Percentiles rank a stretch among this genome's conserved stretches.
These are phyloP conservation scores for Entelurus aequoreus DNA, from an alignment of 2,113 vertebrate species.

Conservation along the genomic window DNA sequence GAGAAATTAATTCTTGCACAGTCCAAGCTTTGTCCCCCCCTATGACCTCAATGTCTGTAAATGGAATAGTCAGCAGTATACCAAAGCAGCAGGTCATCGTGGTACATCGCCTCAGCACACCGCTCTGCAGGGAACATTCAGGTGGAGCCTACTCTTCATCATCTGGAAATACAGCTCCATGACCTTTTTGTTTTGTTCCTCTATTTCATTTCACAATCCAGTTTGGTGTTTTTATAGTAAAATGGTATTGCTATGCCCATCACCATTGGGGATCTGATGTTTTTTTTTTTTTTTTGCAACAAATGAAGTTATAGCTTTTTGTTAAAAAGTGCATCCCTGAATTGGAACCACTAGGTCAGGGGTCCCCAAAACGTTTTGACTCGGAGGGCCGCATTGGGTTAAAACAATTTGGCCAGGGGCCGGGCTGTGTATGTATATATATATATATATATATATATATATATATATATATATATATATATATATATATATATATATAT, in stretches of 20 bases:
- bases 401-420: too few relatives aligned
- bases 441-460: too few relatives aligned
- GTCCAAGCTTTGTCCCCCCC: slow-evolving; percentile 51
- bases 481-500: too few relatives aligned
- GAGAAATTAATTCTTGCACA: slow-evolving; percentile 62
- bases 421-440: too few relatives aligned
- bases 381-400: too few relatives aligned
- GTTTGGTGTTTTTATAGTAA: slow-evolving; percentile 45
- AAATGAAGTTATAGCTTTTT: too few relatives aligned
- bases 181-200: slow-evolving; percentile 29
- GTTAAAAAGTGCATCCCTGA: too few relatives aligned
- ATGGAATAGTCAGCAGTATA: slow-evolving; percentile 64
- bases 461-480: too few relatives aligned
- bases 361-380: too few relatives aligned
- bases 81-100: slow-evolving; percentile 45
- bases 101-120: slow-evolving; percentile 26
- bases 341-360: too few relatives aligned
- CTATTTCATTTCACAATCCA: slow-evolving; percentile 25
- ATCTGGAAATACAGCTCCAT: slow-evolving; percentile 31
- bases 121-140: slow-evolving; percentile 43
- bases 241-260: slow-evolving; percentile 43
- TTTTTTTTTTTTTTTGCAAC: neutral
- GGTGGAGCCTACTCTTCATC: slow-evolving; percentile 38
- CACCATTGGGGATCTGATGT: slow-evolving; percentile 38
- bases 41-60: slow-evolving; percentile 63